Base-by-base conservation (phyloP, 2,113 vertebrate genomes). In the Laterallus jamaicensis region DNA sequence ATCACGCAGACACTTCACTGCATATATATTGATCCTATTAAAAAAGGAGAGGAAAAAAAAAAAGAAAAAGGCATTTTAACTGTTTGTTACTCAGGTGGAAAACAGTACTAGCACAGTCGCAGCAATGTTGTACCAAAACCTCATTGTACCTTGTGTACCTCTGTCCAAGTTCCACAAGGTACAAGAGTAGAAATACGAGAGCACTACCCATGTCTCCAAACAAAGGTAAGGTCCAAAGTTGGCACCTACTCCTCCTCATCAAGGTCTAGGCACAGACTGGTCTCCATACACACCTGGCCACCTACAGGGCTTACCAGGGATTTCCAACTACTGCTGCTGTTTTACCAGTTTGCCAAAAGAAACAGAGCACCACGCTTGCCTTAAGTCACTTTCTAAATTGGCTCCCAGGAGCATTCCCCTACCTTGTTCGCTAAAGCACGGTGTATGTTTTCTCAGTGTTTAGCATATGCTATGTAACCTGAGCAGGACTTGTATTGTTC, bases 311-410 rank as follows among this genome's bases (percentile, higher is more conserved):
- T 97, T 85, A 82, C 54, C 71, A 90, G 95, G 82, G 80, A 98
- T 96, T 97, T 96, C 97, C 96, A 97, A 97, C 89, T 97, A 98
- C 97, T 91, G 86, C 95, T 81, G 91, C 95, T 96, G 95, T 97
- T 98, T 97, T 93, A 98, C 95, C 95, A 96, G 80, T 96, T 97
- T 96, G 96, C 98, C 98, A 97, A 98, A 97, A 98, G 97, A 97
- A 98, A 97, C 66, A 73, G 79, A 94, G 86, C 96, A 97, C 97
- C 97, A 98, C 1, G 44, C 94, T 98, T 97, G 98, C 98, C 98
- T 98, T 98, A 98, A 99, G 99, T 98, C 98, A 98, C 98, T 97
- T 98, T 99, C 98, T 99, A 99, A 99, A 99, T 98, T 98, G 98
- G 98, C 98, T 99, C 99, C 99, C 99, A 98, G 95, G 99, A 98